Evolutionary conservation across 2,888 invertebrate genomes (phyloP), one percentile per base, ranked within the genome.

Genomic region (Phyto melanocephala): DNA sequence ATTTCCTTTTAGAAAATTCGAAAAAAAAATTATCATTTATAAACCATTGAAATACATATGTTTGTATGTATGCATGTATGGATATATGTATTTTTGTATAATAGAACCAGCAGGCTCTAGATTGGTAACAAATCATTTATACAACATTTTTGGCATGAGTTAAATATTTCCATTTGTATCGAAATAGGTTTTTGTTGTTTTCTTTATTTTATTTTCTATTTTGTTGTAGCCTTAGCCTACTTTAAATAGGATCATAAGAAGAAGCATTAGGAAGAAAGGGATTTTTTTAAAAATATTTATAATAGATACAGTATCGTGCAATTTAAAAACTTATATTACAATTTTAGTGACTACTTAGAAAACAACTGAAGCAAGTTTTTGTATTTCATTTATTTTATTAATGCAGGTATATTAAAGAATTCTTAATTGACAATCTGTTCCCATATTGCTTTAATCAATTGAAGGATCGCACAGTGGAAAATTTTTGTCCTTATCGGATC

Each of bases 141-240:
- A 71, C 50, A 40, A 78, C 47, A 78, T 65, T 71, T 78, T 78
- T 78, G 78, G 78, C 78, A 78, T 71, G 71, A 65, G 71, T 71
- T 71, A 71, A 68, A 67, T 45, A 63, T 37, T 71, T 71, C 56
- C 63, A 78, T 56, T 78, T 70, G 28, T 10, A 58, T 42, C 37
- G 58, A 35, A 13, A 20, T 22, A 17, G 6, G 28, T 15, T 45
- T 24, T 50, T 58, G 5, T 40, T 68, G 4, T 33, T 40, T 1
- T 13, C 20, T 20, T 10, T 15, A 33, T 28, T 50, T 40, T 17
- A 1, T 37, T 47, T 47, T 17, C 17, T 47, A 8, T 24, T 63
- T 45, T 42, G 1, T n/a, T 28, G 11, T 22, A 40, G 28, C 28
- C 42, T 58, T 58, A 56, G 65, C 47, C 54, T 47, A 75, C 24